These are phyloP conservation scores for Argyrosomus regius DNA, from an alignment of 2,797 vertebrate species.

Conservation along the genomic window DNA sequence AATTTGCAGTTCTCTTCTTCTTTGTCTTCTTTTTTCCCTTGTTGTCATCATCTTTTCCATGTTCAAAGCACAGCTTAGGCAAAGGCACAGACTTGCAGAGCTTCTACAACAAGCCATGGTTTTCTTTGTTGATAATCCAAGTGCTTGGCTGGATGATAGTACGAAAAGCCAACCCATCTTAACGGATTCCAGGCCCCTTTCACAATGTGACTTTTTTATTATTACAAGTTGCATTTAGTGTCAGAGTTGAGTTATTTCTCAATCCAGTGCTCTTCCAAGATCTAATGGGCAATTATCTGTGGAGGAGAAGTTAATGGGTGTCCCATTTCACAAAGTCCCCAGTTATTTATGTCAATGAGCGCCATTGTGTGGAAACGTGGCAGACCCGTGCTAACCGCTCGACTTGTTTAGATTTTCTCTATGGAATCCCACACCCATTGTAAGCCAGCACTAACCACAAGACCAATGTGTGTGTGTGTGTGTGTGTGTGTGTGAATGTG, in stretches of 20 bases:
- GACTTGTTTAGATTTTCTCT: conserved; percentile 81
- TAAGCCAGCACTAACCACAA: conserved; percentile 80
- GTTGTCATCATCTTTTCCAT: conserved; percentile 72
- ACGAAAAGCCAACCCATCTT: conserved; percentile 69
- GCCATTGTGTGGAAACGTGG: conserved; percentile 83
- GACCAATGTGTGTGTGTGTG: conserved; percentile 55
- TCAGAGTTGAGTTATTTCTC: conserved; percentile 78
- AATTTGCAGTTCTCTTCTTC: conserved; percentile 45
- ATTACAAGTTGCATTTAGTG: conserved; percentile 76
- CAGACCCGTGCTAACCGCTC: conserved; percentile 76
- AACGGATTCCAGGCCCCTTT: conserved; percentile 77
- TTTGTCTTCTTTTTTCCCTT: conserved; percentile 29
- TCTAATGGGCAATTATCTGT: conserved; percentile 82
- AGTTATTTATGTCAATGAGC: conserved; percentile 82
- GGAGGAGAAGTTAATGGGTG: conserved; percentile 82
- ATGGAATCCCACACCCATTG: conserved; percentile 83
- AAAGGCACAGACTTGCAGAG: conserved; percentile 49
- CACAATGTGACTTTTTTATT: conserved; percentile 77
- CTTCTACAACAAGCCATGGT: conserved; percentile 67
- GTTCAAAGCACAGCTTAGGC: conserved; percentile 67
- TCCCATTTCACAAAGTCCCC: conserved; percentile 81
- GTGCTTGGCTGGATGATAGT: conserved; percentile 70
- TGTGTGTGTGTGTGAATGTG: conserved; percentile 30
- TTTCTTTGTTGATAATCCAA: conserved; percentile 79
- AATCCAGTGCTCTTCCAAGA: conserved; percentile 76